phyloP scores from a whole-genome alignment of 2,888 invertebrate species.

The Thereva unica region DNA sequence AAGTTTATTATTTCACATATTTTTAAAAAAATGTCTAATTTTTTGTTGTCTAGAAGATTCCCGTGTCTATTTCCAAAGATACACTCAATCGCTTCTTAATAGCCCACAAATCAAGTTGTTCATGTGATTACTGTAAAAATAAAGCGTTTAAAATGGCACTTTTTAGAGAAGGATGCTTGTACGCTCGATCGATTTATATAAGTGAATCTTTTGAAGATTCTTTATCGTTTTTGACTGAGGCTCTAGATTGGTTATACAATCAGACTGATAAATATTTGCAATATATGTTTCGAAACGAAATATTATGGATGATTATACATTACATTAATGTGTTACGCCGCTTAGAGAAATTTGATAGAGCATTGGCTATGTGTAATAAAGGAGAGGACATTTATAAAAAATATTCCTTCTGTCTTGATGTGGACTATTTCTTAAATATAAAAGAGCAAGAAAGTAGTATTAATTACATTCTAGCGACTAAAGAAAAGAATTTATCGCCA shows the following conservation, averaged over 20 bases:
- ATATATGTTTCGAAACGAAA: slow-evolving; percentile 38
- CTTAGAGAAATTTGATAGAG: slow-evolving; percentile 44
- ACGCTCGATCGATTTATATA: slow-evolving; percentile 51
- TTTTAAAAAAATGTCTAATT: neutral
- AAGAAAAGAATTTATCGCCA: too few species aligned
- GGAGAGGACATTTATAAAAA: slow-evolving; percentile 35
- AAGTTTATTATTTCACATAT: neutral
- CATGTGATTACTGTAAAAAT: slow-evolving; percentile 42
- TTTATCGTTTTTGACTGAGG: slow-evolving; percentile 48
- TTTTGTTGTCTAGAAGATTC: neutral
- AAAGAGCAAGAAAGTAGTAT: slow-evolving; percentile 17
- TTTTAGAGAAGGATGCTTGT: slow-evolving; percentile 50
- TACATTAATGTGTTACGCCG: slow-evolving; percentile 51
- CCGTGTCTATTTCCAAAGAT: neutral
- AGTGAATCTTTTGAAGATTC: slow-evolving; percentile 48
- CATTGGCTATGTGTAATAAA: slow-evolving; percentile 43
- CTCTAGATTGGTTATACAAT: slow-evolving; percentile 45
- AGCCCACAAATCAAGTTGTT: slow-evolving; percentile 35
- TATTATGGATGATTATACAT: slow-evolving; percentile 44
- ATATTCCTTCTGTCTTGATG: slow-evolving; percentile 20
- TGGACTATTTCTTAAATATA: slow-evolving; percentile 23
- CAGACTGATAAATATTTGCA: neutral
- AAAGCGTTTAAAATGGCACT: slow-evolving; percentile 47
- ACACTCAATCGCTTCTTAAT: slow-evolving; percentile 35
- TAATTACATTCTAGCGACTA: too few species aligned